These are phyloP conservation scores for Andrena dorsata DNA, from an alignment of 2,888 invertebrate genomes.

Conservation along the genomic window DNA sequence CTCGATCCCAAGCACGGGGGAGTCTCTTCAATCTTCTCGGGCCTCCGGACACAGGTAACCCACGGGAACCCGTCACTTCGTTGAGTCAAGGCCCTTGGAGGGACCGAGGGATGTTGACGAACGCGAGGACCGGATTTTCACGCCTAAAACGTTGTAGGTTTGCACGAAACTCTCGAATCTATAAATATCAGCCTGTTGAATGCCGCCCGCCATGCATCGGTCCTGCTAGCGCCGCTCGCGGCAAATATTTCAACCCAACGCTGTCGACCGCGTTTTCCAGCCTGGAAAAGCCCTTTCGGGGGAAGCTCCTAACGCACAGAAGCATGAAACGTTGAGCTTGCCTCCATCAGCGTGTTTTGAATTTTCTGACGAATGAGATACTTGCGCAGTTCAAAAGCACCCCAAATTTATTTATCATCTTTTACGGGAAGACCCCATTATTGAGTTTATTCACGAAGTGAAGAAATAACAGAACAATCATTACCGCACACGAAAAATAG, in stretches of 20 bases:
- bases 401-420: no score
- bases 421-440: no score
- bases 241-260: slow-evolving; percentile 55
- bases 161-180: slow-evolving; percentile 79
- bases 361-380: no score
- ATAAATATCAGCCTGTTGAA: slow-evolving; percentile 81
- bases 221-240: slow-evolving; percentile 70
- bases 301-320: no score
- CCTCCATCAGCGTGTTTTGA: no score
- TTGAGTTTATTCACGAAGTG: no score
- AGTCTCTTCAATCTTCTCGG: not conserved
- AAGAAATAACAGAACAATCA: no score
- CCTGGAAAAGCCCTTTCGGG: slow-evolving; percentile 36
- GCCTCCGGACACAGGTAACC: not conserved
- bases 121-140: slow-evolving; percentile 76
- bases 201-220: slow-evolving; percentile 73
- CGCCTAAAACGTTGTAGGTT: slow-evolving; percentile 78
- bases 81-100: slow-evolving; percentile 15
- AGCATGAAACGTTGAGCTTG: no score
- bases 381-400: no score
- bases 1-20: not conserved
- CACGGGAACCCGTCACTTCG: not conserved
- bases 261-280: slow-evolving; percentile 47
- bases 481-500: no score
- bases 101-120: slow-evolving; percentile 61